Evolutionary conservation across 2,888 invertebrate species (phyloP).

Genomic region (Rotaria sp.): DNA sequence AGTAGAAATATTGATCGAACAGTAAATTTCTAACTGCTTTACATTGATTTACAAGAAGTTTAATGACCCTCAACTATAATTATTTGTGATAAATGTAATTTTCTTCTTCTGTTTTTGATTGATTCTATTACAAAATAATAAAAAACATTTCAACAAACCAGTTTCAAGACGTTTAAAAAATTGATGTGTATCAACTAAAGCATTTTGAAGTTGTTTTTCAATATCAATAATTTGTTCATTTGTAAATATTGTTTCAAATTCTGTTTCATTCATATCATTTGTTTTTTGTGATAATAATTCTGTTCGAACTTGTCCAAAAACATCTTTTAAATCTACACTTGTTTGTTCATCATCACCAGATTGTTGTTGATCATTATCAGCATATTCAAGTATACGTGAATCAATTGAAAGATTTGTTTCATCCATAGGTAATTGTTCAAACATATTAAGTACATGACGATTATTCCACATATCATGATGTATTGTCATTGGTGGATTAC

Average conservation of each 20-base stretch:
- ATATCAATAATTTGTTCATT: not conserved
- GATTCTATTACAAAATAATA: too few species aligned
- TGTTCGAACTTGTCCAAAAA: not conserved
- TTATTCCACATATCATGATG: not conserved
- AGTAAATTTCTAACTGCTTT: too few species aligned
- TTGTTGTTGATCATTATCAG: not conserved
- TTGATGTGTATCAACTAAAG: not conserved
- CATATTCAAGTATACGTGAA: not conserved
- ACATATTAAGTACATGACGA: not conserved
- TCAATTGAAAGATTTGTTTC: not conserved
- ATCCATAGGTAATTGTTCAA: conserved; percentile 1
- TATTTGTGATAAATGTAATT: too few species aligned
- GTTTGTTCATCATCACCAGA: conserved; percentile 17
- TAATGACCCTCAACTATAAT: too few species aligned
- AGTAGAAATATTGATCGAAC: too few species aligned
- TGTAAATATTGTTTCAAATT: conserved; percentile 3
- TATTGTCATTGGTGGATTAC: not conserved
- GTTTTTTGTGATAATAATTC: not conserved
- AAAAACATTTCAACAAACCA: not conserved
- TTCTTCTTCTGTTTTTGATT: too few species aligned
- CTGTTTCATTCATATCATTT: not conserved
- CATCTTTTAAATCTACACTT: conserved; percentile 6
- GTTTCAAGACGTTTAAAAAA: conserved; percentile 1
- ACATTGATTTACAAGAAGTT: too few species aligned
- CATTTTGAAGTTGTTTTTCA: conserved; percentile 3